Evolutionary conservation across 2,797 vertebrate species (phyloP), one percentile per base, ranked within the genome.

Genomic region (Parauchenoglanis ngamensis): DNA sequence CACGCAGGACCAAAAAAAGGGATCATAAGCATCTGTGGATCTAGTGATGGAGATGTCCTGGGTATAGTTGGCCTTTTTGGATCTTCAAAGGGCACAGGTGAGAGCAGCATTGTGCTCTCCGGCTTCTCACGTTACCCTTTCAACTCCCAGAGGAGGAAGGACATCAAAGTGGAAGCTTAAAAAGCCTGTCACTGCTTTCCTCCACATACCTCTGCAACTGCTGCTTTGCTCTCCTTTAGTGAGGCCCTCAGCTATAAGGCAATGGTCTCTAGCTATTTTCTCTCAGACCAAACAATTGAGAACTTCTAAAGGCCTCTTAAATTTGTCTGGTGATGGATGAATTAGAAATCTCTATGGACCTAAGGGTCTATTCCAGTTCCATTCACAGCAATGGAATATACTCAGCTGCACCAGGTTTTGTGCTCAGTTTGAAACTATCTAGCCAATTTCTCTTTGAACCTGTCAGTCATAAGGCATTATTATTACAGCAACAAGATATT

Each of bases 21-120:
- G 81, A 52, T 83, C 76, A 87, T 81, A 88, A 90, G 85, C 46
- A 91, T 92, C 92, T 92, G 89, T 91, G 91, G 86, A 91, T 90
- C 87, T 89, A 92, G 91, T 93, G 93, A 95, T 93, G 94, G 93
- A 94, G 92, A 94, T 91, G 93, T 94, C 92, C 91, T 94, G 85
- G 92, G 92, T 93, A 94, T 94, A 94, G 94, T 95, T 95, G 93
- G 94, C 93, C 92, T 93, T 93, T 92, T 94, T 93, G 92, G 91
- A 92, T 95, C 95, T 96, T 96, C 95, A 96, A 96, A 96, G 95
- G 91, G 91, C 93, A 93, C 95, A 96, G 95, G 95, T 96, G 95
- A 96, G 94, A 95, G 95, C 93, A 70, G 93, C 93, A 95, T 95
- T 96, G 94, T 96, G 94, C 92, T 90, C 92, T 89, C 92, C 86